Base-by-base conservation (phyloP, 2,797 vertebrate genomes). In the Enoplosus armatus region DNA sequence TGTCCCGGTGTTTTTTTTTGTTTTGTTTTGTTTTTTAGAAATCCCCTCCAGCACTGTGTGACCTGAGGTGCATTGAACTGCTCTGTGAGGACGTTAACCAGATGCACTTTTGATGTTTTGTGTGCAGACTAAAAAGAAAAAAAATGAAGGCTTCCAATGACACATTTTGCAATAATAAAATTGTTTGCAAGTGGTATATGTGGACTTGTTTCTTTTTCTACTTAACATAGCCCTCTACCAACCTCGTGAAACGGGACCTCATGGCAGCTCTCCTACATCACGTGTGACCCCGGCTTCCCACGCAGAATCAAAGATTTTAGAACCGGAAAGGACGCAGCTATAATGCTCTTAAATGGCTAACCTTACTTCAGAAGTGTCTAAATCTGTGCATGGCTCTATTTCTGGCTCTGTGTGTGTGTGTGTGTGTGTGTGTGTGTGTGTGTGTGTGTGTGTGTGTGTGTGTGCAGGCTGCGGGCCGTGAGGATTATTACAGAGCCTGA, bases 81-180 rank as follows among this genome's bases (percentile, higher is more conserved):
- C 81, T 89, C 75, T 77, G 66, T 69, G 72, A 64, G 24, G 76
- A 80, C 16, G 6, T 15, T 56, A n/a, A 84, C 68, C 62, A 68
- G 64, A 69, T 50, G 87, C 85, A 86, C 85, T 82, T 82, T 87
- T 80, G 50, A 53, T 91, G 75, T 82, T 89, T 79, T 86, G 70
- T 89, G 85, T 84, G 90, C 85, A 85, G 74, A 82, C 56, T 72
- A 51, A 79, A 65, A 54, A 65, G 20, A 35, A 41, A 62, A 76
- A 72, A 72, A 77, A 60, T 79, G 60, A 72, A 89, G 82, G 78
- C 78, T 90, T 89, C 83, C 72, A 74, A 80, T 85, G 78, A 79
- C 74, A 72, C 80, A 45, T 91, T 94, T 92, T 92, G 92, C 91
- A 94, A 93, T 91, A 95, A 93, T 90, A 93, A 93, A 93, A 86